Conservation (phyloP, 2,797 vertebrate genomes). For the Hoplostethus atlanticus region DNA sequence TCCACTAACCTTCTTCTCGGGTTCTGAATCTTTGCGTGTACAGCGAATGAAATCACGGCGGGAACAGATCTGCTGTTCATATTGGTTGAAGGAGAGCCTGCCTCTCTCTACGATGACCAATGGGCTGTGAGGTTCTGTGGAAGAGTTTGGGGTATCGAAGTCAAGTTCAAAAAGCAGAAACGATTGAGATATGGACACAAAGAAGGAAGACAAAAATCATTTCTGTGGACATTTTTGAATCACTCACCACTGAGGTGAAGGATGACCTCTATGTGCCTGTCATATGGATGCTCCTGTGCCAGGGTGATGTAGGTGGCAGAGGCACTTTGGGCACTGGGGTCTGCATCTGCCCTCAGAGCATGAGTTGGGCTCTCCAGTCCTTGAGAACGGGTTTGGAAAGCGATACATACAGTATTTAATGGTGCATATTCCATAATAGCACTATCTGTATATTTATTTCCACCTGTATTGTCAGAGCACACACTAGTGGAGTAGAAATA, state of each 20-base stretch:
- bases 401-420: neutral
- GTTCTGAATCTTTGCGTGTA: constrained; percentile 87
- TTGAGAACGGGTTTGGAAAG: constrained; percentile 71
- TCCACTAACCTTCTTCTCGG: constrained; percentile 89
- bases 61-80: constrained; percentile 87
- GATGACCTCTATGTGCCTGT: constrained; percentile 94
- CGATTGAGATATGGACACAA: neutral
- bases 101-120: constrained; percentile 92
- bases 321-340: constrained; percentile 93
- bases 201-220: neutral
- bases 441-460: neutral
- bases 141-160: neutral
- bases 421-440: neutral
- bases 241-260: constrained; percentile 94
- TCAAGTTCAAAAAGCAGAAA: neutral
- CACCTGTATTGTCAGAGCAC: neutral
- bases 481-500: neutral
- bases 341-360: constrained; percentile 91
- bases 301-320: constrained; percentile 93
- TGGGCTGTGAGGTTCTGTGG: constrained; percentile 92
- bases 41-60: constrained; percentile 90
- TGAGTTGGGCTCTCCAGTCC: constrained; percentile 97
- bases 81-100: constrained; percentile 89
- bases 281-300: constrained; percentile 91
- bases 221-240: neutral